These are phyloP conservation scores for Lypha dubia DNA, from an alignment of 2,888 invertebrate genomes.

Conservation along the genomic window DNA sequence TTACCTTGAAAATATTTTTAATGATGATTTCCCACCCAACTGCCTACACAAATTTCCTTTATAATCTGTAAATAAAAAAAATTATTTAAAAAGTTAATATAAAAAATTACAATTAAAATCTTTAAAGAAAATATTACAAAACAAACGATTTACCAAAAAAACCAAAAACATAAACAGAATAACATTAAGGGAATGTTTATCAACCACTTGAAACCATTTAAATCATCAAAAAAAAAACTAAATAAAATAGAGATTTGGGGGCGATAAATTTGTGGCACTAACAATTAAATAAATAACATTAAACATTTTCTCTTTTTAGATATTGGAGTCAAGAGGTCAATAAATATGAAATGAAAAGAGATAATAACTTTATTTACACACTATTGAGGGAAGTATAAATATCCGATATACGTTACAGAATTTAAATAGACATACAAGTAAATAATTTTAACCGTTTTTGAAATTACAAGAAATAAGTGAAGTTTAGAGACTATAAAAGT, in stretches of 20 bases:
- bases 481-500: neutral
- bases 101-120: neutral
- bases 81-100: too few species aligned
- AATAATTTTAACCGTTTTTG: too few species aligned
- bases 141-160: neutral
- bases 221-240: slow-evolving; percentile 2
- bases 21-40: neutral
- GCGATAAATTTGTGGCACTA: neutral
- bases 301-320: neutral
- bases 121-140: neutral
- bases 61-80: neutral
- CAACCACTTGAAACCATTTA: slow-evolving; percentile 5
- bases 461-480: too few species aligned
- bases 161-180: neutral
- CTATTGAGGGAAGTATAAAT: neutral
- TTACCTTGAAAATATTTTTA: neutral
- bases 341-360: neutral
- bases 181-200: neutral
- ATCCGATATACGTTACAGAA: neutral
- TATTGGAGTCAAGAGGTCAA: slow-evolving; percentile 49
- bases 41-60: too few species aligned
- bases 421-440: too few species aligned
- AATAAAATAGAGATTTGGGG: neutral
- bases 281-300: slow-evolving; percentile 15
- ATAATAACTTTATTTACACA: slow-evolving; percentile 13